Conservation (phyloP, 37 sponge, comb jelly and placozoan genomes). For the Tethya wilhelma region DNA sequence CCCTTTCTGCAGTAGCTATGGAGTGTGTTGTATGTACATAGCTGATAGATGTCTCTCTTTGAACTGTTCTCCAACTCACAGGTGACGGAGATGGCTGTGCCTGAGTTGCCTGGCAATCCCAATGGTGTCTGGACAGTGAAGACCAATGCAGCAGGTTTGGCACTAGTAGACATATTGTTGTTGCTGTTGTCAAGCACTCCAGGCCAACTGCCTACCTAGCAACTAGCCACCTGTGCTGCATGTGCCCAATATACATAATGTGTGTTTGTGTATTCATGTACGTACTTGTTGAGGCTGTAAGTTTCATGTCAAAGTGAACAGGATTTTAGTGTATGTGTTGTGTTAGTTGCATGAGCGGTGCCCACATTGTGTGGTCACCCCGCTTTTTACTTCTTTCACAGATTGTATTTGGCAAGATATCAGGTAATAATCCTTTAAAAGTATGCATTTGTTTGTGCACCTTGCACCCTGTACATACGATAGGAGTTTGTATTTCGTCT, state of each 20-base stretch:
- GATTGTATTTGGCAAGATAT: too few species aligned
- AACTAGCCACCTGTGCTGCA: too few species aligned
- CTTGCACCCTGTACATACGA: too few species aligned
- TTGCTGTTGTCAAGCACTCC: not conserved
- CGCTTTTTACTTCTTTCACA: too few species aligned
- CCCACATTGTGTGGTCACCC: too few species aligned
- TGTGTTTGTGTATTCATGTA: too few species aligned
- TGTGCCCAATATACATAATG: too few species aligned
- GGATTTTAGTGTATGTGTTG: too few species aligned
- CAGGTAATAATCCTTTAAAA: too few species aligned
- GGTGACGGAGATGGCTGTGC: conserved; percentile 99
- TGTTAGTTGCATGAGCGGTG: too few species aligned
- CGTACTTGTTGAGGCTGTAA: too few species aligned
- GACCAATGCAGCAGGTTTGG: conserved; percentile 65
- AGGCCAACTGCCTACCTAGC: not conserved
- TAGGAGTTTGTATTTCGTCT: not conserved
- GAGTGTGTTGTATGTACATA: not conserved
- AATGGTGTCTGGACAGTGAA: conserved; percentile 99
- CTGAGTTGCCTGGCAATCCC: conserved; percentile 98
- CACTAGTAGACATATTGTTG: not conserved
- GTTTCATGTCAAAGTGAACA: too few species aligned
- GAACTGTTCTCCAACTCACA: not conserved
- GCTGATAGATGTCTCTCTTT: not conserved
- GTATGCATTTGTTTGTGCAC: not conserved
- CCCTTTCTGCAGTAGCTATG: not conserved